phyloP scores from a whole-genome alignment of 2,888 invertebrate species.

The Hermodice carunculata region DNA sequence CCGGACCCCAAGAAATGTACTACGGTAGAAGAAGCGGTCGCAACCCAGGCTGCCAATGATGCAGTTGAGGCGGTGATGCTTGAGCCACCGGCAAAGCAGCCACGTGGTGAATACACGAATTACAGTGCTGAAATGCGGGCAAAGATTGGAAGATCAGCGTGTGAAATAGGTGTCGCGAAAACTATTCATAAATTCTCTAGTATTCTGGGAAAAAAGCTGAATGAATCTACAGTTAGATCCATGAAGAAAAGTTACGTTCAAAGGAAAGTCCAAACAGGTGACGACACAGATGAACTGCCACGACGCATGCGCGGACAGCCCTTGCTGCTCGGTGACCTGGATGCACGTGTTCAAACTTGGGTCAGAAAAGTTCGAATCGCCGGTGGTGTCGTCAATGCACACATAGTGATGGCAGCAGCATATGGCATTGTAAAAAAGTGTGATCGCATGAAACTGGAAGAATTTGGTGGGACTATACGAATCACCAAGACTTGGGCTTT shows the following conservation, averaged over 20 bases:
- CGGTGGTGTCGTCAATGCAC: constrained; percentile 14
- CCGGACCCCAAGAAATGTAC: no score
- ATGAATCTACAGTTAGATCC: constrained; percentile 6
- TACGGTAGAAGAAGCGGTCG: no score
- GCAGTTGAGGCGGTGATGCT: no score
- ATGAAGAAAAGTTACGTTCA: constrained; percentile 9
- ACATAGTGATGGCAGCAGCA: constrained; percentile 21
- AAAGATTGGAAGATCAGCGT: constrained; percentile 5
- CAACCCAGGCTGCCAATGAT: no score
- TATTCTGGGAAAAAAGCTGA: neutral
- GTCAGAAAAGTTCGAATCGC: constrained; percentile 11
- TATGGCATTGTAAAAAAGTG: constrained; percentile 20
- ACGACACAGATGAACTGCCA: constrained; percentile 7
- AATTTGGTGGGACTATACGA: constrained; percentile 8
- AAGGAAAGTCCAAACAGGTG: constrained; percentile 3
- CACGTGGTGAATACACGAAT: constrained; percentile 8
- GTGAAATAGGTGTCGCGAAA: constrained; percentile 9
- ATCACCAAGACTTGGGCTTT: constrained; percentile 10
- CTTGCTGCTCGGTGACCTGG: constrained; percentile 21
- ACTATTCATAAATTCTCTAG: constrained; percentile 9
- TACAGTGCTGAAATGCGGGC: constrained; percentile 14
- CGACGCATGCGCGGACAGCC: constrained; percentile 15
- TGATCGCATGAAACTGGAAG: constrained; percentile 15
- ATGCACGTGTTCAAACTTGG: constrained; percentile 13
- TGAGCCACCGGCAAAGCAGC: no score